Evolutionary conservation across 2,888 invertebrate genomes (phyloP).

Genomic region (Serripes groenlandicus): DNA sequence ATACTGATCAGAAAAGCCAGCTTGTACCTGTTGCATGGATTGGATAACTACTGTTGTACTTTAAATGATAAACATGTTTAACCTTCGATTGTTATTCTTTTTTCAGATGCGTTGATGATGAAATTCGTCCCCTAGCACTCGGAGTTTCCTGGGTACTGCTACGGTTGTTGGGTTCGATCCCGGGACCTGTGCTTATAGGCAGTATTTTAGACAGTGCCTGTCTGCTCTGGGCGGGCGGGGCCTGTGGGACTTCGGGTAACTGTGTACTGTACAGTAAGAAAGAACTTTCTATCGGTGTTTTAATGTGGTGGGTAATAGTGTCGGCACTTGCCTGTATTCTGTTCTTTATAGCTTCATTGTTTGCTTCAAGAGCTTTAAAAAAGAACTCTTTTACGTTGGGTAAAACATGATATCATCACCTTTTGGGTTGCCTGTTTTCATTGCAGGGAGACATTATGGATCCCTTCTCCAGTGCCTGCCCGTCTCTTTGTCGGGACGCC

Average conservation of each 20-base stretch:
- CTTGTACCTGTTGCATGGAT: too few relatives aligned
- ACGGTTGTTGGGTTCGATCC: conserved; percentile 76
- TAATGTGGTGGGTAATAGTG: conserved; percentile 75
- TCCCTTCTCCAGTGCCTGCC: too few relatives aligned
- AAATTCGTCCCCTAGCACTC: conserved; percentile 69
- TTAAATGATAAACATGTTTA: not conserved
- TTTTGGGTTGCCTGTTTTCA: too few relatives aligned
- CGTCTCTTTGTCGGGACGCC: too few relatives aligned
- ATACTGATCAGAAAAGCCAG: too few relatives aligned
- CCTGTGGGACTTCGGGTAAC: conserved; percentile 61
- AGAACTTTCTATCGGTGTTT: conserved; percentile 69
- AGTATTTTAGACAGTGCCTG: conserved; percentile 77
- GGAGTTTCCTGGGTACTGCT: conserved; percentile 73
- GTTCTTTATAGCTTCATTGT: conserved; percentile 67
- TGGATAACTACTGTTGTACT: too few relatives aligned
- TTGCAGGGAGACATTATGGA: too few relatives aligned
- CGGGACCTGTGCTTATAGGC: conserved; percentile 80
- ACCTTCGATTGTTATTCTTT: not conserved
- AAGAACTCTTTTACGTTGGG: conserved; percentile 13
- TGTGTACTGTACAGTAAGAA: conserved; percentile 76
- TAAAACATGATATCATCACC: too few relatives aligned
- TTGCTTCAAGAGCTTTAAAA: conserved; percentile 28
- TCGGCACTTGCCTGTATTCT: conserved; percentile 67
- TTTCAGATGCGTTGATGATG: conserved; percentile 70
- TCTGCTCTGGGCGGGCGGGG: conserved; percentile 70